These are phyloP conservation scores for Odontophorus gujanensis DNA, from an alignment of 2,113 vertebrate genomes.

Conservation along the genomic window DNA sequence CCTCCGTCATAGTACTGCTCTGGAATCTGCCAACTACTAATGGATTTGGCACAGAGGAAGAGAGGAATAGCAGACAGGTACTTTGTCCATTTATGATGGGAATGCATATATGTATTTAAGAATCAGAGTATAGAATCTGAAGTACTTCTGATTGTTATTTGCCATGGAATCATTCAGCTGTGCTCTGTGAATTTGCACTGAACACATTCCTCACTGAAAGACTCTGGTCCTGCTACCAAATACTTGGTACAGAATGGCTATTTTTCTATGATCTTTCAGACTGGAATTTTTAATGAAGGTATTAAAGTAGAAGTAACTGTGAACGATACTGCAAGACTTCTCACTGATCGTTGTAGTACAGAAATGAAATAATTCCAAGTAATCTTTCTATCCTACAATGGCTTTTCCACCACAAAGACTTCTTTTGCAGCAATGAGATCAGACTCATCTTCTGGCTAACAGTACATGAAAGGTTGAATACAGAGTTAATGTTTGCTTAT, in stretches of 20 bases:
- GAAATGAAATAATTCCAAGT: neutral
- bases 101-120: neutral
- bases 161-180: neutral
- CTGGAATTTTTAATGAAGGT: neutral
- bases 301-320: neutral
- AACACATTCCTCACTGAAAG: neutral
- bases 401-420: neutral
- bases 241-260: neutral
- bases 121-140: neutral
- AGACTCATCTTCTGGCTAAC: neutral
- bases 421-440: neutral
- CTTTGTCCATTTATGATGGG: neutral
- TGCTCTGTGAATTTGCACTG: neutral
- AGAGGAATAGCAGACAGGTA: neutral
- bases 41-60: neutral
- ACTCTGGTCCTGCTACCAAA: neutral
- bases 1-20: neutral
- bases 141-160: neutral
- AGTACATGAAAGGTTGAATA: neutral
- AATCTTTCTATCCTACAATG: neutral
- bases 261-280: neutral
- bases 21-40: neutral
- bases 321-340: accelerated
- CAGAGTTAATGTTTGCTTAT: neutral
- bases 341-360: neutral